These are phyloP conservation scores for Naso thynnoides DNA, from an alignment of 2,797 vertebrate genomes.

Conservation along the genomic window DNA sequence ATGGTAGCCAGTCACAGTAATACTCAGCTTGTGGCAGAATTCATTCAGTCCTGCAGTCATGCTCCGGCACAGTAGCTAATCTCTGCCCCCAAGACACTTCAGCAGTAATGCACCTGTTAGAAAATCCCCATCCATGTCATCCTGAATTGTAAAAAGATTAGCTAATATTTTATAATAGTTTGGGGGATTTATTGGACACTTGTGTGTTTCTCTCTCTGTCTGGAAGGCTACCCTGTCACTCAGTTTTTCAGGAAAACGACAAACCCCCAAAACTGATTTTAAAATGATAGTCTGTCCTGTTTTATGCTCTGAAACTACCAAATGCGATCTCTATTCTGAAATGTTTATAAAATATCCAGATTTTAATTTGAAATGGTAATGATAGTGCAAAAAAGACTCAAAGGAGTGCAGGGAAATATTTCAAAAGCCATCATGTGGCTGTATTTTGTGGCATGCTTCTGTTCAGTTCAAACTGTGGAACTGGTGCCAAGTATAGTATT, in stretches of 20 bases:
- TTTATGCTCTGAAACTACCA: conserved; percentile 15
- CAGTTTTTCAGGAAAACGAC: conserved; percentile 4
- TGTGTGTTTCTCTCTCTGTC: conserved; percentile 44
- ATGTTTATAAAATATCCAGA: neutral
- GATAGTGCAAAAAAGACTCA: neutral
- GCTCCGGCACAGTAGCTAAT: conserved; percentile 64
- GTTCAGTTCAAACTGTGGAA: conserved; percentile 12
- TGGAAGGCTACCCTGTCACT: conserved; percentile 40
- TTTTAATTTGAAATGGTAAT: conserved; percentile 25
- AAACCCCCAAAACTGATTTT: neutral
- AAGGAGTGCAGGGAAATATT: conserved; percentile 2
- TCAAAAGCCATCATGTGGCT: conserved; percentile 2
- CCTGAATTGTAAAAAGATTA: conserved; percentile 71
- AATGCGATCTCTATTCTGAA: neutral
- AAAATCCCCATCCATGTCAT: conserved; percentile 69
- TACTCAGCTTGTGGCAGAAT: conserved; percentile 62
- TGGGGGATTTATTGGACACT: conserved; percentile 59
- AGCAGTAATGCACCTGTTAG: conserved; percentile 73
- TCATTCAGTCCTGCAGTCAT: conserved; percentile 69
- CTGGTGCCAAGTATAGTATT: neutral
- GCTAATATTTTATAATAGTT: conserved; percentile 71
- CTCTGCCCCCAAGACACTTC: conserved; percentile 72
- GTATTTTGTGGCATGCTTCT: conserved; percentile 5
- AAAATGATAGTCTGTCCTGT: neutral
- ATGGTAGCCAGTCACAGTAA: conserved; percentile 46